Conservation (phyloP, 2,113 vertebrate species). For the Phasianus colchicus region DNA sequence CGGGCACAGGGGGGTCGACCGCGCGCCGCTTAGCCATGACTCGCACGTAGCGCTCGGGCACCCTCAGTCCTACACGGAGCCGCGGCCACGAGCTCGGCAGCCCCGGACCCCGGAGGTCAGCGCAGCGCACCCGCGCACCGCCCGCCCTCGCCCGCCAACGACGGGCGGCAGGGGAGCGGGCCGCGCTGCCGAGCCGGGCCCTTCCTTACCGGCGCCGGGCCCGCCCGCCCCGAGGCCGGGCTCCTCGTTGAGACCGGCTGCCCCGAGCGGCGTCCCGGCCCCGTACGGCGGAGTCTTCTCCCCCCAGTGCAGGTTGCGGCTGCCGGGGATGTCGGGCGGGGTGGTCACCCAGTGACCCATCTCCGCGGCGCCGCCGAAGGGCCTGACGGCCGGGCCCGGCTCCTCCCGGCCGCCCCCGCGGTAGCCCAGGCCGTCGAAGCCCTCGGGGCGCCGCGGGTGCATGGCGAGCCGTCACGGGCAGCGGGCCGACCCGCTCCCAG, state of each 20-base stretch:
- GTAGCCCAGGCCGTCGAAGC: conserved; percentile 91
- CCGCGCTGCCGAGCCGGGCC: not conserved
- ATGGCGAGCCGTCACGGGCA: conserved; percentile 48
- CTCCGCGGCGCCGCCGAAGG: conserved; percentile 79
- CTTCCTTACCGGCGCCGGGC: conserved; percentile 71
- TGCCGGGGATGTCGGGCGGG: conserved; percentile 94
- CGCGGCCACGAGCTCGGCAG: too few relatives aligned
- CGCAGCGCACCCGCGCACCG: fast-evolving
- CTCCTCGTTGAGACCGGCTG: conserved; percentile 73
- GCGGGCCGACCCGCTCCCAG: fast-evolving
- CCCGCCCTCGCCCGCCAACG: not conserved
- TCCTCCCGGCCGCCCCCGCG: conserved; percentile 85
- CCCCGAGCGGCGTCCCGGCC: conserved; percentile 68
- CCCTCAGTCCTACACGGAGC: fast-evolving
- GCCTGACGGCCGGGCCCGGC: conserved; percentile 75
- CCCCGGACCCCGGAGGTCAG: too few relatives aligned
- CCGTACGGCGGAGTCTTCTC: conserved; percentile 86
- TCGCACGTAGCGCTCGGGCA: fast-evolving
- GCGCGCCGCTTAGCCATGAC: too few relatives aligned
- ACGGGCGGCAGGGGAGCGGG: not conserved
- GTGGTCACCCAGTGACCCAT: conserved; percentile 90
- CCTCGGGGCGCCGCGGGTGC: conserved; percentile 91
- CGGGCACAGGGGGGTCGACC: fast-evolving
- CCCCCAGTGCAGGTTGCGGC: conserved; percentile 91
- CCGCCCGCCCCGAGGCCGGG: conserved; percentile 26